Base-by-base conservation (phyloP, 2,113 vertebrate species). In the Beaufortia kweichowensis region DNA sequence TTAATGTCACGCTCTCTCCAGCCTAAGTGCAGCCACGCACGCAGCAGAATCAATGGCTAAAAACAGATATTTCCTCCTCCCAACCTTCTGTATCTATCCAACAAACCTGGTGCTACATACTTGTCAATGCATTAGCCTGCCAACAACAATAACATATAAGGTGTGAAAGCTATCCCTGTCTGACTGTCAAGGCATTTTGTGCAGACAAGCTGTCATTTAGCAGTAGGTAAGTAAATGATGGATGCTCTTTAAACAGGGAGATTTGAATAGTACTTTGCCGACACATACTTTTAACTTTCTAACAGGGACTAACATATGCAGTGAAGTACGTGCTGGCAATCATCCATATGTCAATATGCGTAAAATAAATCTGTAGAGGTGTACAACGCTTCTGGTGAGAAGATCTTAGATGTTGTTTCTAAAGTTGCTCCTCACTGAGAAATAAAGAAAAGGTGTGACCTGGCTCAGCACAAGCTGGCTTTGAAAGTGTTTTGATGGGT, bases 91-190 rank as follows among this genome's bases (percentile, higher is more conserved):
- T 43, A 24, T n/a, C 79, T 81, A 24, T n/a, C 79, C 80, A 75
- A 56, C 71, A 81, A 72, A 77, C 69, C 56, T 62, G 65, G 66
- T 39, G 72, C 76, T 68, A 59, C 76, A 68, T 75, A 79, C 75
- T 83, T 83, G 82, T 79, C 77, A 73, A 81, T 82, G 67, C 60
- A 84, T 78, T 78, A 79, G 77, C 39, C 77, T 80, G 76, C 74
- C 80, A 85, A 81, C 65, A 61, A 78, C 71, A 85, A 77, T 75
- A 83, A 78, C 77, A 75, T 69, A 76, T 29, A 62, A 79, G 80
- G 78, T 69, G 80, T 71, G 71, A 85, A 83, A 31, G 61, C 59
- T 67, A 66, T 79, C 60, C 21, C 60, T 57, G 67, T 63, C 69
- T 70, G 79, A 81, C 56, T 80, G 56, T 39, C 75, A 19, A 76